These are phyloP conservation scores for Ondatra zibethicus DNA, from an alignment of 2,113 vertebrate species.

Conservation along the genomic window DNA sequence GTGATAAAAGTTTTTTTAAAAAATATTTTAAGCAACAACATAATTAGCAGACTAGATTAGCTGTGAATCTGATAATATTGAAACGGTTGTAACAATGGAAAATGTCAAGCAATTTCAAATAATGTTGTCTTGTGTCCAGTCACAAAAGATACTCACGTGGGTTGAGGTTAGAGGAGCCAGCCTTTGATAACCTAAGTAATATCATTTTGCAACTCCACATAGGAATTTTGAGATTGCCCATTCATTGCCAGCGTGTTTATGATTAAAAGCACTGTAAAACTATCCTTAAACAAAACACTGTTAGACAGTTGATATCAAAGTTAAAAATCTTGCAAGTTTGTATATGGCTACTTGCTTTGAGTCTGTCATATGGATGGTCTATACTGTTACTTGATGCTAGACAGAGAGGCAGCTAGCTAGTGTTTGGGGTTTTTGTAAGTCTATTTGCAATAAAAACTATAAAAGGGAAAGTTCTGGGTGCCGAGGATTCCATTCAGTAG, in stretches of 20 bases:
- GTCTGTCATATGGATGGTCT: background rate
- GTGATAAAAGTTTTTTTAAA: background rate
- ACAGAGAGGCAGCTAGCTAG: background rate
- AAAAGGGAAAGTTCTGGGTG: background rate
- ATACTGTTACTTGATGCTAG: background rate
- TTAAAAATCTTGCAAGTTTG: background rate
- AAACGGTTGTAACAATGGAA: background rate
- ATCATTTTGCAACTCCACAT: background rate
- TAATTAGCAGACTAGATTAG: background rate
- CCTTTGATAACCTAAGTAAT: background rate
- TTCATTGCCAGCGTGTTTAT: background rate
- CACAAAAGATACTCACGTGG: background rate
- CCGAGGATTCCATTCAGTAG: background rate
- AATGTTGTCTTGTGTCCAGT: background rate
- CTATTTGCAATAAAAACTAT: background rate
- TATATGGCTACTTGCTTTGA: background rate
- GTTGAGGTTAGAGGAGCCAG: background rate
- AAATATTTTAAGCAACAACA: slow-evolving; percentile 16
- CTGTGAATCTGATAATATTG: background rate
- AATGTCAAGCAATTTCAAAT: slow-evolving; percentile 28
- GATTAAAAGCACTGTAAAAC: background rate
- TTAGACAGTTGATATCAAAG: background rate
- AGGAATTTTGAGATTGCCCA: background rate
- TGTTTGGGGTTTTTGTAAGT: background rate
- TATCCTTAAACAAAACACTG: background rate